These are phyloP conservation scores for rabbit (Oryctolagus cuniculus) DNA, from an alignment of 2,113 vertebrate species.

Conservation along the genomic window DNA sequence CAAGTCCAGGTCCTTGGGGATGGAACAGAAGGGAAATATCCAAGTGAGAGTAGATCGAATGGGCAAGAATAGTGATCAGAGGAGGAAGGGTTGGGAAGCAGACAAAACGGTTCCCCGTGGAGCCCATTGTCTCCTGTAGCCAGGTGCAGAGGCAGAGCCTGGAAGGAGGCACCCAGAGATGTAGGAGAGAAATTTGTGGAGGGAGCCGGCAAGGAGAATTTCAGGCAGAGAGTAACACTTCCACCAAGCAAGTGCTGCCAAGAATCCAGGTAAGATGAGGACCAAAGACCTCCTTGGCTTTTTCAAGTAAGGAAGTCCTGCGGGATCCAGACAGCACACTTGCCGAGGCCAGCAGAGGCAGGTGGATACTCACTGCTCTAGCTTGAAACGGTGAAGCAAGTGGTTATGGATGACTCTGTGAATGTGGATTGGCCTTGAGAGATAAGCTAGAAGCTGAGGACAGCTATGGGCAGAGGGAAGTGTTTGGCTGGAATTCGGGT, in stretches of 20 bases:
- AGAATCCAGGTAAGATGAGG: not conserved
- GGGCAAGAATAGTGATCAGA: not conserved
- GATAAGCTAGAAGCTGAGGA: not conserved
- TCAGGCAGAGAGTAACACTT: not conserved
- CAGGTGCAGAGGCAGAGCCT: not conserved
- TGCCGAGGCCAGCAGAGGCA: not conserved
- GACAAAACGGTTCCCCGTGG: not conserved
- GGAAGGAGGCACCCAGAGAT: not conserved
- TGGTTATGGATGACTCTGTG: not conserved
- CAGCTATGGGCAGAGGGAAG: not conserved
- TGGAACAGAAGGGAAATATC: not conserved
- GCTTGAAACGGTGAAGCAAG: not conserved
- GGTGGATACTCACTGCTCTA: not conserved
- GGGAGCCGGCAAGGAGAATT: not conserved
- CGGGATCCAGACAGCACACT: not conserved
- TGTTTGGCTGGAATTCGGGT: not conserved
- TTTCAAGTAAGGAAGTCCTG: not conserved
- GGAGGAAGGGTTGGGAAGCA: not conserved
- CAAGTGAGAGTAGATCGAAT: not conserved
- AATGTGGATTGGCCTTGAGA: not conserved
- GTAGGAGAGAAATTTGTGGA: not conserved
- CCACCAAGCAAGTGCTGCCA: accelerated
- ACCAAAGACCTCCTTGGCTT: not conserved
- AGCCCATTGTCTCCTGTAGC: not conserved
- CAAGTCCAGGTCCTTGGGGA: not conserved